Conservation (phyloP, 2,113 vertebrate species). For the Gavialis gangeticus region DNA sequence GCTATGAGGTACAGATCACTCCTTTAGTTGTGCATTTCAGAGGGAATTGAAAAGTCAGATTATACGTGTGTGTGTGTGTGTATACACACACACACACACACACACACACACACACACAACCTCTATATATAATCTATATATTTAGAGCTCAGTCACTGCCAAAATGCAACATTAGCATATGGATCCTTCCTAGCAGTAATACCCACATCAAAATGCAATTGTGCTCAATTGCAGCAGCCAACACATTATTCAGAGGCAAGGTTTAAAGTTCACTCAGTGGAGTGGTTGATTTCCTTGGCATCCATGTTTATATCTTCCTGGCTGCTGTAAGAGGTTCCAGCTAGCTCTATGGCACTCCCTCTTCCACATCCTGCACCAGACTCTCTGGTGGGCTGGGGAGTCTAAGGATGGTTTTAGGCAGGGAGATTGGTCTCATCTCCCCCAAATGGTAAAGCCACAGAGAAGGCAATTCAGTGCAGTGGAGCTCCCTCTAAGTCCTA, state of each 20-base stretch:
- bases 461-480: slow-evolving; percentile 30
- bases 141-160: not conserved
- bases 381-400: slow-evolving; percentile 26
- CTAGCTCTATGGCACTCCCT: slow-evolving; percentile 28
- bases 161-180: not conserved
- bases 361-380: not conserved
- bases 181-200: not conserved
- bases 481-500: not conserved
- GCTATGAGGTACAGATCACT: not conserved
- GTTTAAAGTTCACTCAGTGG: not conserved
- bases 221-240: no score
- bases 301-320: not conserved
- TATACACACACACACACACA: no score
- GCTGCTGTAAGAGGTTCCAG: slow-evolving; percentile 34
- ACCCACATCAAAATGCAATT: not conserved
- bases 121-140: rapidly evolving
- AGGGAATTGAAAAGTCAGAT: not conserved
- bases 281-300: not conserved
- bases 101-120: no score
- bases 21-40: not conserved
- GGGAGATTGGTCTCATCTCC: slow-evolving; percentile 17
- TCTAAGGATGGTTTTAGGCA: slow-evolving; percentile 40
- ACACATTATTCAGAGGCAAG: not conserved
- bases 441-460: slow-evolving; percentile 27
- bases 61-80: no score